Conservation (phyloP, 2,113 vertebrate genomes). For the Lagenorhynchus albirostris region DNA sequence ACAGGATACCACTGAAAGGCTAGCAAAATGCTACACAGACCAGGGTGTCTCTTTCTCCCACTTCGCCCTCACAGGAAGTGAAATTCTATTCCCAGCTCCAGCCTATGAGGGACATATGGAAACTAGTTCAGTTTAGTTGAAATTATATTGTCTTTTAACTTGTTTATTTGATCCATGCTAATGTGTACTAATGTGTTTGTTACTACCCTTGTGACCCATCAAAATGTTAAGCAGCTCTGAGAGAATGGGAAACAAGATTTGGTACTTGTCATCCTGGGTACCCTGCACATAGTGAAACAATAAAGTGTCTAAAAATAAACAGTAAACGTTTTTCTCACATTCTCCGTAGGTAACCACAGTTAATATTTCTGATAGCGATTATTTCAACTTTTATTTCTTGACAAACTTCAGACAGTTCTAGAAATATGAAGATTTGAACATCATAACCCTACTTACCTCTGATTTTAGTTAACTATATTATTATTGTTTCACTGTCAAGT, state of each 20-base stretch:
- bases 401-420: neutral
- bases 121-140: neutral
- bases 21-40: neutral
- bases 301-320: neutral
- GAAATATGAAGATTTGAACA: neutral
- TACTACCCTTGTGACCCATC: neutral
- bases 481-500: neutral
- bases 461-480: neutral
- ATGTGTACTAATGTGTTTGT: neutral
- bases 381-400: conserved; percentile 4
- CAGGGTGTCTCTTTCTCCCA: neutral
- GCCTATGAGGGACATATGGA: neutral
- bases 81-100: neutral
- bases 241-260: neutral
- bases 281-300: neutral
- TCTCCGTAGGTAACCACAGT: neutral
- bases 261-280: neutral
- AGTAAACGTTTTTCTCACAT: neutral
- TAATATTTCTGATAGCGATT: neutral
- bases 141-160: conserved; percentile 10
- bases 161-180: neutral
- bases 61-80: neutral
- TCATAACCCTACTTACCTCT: neutral
- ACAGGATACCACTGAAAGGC: neutral
- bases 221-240: neutral